A percentile compares a stretch with the other conserved stretches of the same genome.
Evolutionary conservation across 2,113 vertebrate genomes (phyloP).

Genomic region (Alethe castanea): DNA sequence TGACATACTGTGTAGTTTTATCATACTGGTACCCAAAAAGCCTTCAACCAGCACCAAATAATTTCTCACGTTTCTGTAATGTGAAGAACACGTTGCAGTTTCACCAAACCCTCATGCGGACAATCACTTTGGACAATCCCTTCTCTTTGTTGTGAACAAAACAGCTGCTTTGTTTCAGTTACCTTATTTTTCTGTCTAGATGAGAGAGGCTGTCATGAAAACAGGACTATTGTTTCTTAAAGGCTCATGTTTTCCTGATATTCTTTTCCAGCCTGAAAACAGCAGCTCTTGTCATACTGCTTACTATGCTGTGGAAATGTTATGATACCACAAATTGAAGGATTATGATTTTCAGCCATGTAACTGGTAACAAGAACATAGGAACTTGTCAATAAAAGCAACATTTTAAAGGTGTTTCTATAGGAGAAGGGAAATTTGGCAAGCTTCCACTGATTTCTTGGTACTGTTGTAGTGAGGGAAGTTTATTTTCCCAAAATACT

Average conservation of each 20-base stretch:
- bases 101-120: not conserved
- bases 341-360: not conserved
- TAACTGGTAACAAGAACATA: not conserved
- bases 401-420: not conserved
- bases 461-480: not conserved
- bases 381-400: not conserved
- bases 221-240: not conserved
- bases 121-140: not conserved
- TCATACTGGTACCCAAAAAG: not conserved
- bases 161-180: not conserved
- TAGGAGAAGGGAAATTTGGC: not conserved
- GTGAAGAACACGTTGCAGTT: not conserved
- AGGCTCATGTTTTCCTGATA: not conserved
- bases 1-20: not conserved
- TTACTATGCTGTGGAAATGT: not conserved
- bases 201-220: not conserved
- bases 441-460: not conserved
- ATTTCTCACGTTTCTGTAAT: not conserved
- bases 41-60: not conserved
- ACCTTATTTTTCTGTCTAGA: not conserved
- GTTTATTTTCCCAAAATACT: not conserved
- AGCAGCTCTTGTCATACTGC: not conserved
- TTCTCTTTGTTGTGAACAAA: not conserved
- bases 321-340: not conserved
- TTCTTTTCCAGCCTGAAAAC: not conserved